Conservation (phyloP, 2,113 vertebrate genomes). For the Hydrolagus affinis region DNA sequence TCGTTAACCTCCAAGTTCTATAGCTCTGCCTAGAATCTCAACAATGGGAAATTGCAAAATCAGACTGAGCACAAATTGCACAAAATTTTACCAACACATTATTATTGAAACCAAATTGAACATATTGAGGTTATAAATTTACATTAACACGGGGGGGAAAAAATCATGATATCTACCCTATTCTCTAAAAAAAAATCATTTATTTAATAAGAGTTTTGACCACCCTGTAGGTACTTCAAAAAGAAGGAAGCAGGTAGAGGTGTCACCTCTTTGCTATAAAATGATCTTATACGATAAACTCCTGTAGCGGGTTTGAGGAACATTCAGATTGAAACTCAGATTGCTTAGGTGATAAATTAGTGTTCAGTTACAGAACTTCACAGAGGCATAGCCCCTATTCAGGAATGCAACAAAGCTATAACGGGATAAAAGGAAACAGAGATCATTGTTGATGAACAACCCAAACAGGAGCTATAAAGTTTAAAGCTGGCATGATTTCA, state of each 20-base stretch:
- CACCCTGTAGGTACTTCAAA: no score
- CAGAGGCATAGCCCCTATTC: neutral
- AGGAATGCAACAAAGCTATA: neutral
- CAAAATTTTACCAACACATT: neutral
- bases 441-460: neutral
- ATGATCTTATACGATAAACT: neutral
- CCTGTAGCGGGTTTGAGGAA: neutral
- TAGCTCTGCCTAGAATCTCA: neutral
- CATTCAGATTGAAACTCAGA: neutral
- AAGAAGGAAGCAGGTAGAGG: neutral
- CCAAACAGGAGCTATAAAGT: neutral
- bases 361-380: neutral
- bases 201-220: no score
- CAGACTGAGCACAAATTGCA: neutral
- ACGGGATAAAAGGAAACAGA: neutral
- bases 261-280: neutral
- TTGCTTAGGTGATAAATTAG: conserved; percentile 3
- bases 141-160: neutral
- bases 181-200: no score
- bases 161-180: no score
- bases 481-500: neutral
- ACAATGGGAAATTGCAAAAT: neutral
- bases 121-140: neutral
- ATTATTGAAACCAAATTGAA: neutral
- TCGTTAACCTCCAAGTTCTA: no score